Evolutionary conservation across 2,113 vertebrate genomes (phyloP), one percentile per base, ranked within the genome.

Genomic region (Leptocoma aspasia): DNA sequence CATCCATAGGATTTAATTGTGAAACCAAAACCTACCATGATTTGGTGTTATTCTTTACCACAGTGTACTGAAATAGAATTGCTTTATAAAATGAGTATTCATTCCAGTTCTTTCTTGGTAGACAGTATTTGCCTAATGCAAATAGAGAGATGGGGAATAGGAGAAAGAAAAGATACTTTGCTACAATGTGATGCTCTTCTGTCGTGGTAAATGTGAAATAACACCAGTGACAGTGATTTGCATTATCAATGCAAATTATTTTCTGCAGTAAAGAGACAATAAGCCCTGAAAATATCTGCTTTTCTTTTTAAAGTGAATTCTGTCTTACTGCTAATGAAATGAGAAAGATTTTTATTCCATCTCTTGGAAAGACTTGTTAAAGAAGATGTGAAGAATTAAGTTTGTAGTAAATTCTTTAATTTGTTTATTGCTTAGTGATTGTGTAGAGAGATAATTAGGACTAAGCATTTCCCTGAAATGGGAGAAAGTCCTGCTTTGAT

Each of bases 381-480:
- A 86, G 63, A 60, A 65, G 47, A 54, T 1, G 0, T 80, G 39
- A 65, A 92, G 80, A 81, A 73, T 66, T 86, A 90, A 65, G 37
- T 72, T 90, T 47, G 44, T 79, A 59, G 39, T 88, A 82, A 87
- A 63, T 94, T 92, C 6, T 84, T 84, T 66, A 92, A 90, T 94
- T 39, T 93, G 2, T 78, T 84, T 87, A 87, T 79, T 93, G 49
- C 70, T 79, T 93, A 94, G 70, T 77, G 71, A 44, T 69, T 94
- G 50, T 69, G 49, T 83, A 92, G 77, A 53, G 11, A 63, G 76
- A 83, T 86, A 56, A 17, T 88, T 82, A 37, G 1, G 31, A 91
- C 53, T 80, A 80, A 57, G 20, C 24, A 27, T 72, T 82, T 94
- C 9, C 15, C 15, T 61, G 49, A 52, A 85, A 71, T 3, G 42